These are phyloP conservation scores for Panulirus ornatus DNA, from an alignment of 1,140 invertebrate species.

Conservation along the genomic window DNA sequence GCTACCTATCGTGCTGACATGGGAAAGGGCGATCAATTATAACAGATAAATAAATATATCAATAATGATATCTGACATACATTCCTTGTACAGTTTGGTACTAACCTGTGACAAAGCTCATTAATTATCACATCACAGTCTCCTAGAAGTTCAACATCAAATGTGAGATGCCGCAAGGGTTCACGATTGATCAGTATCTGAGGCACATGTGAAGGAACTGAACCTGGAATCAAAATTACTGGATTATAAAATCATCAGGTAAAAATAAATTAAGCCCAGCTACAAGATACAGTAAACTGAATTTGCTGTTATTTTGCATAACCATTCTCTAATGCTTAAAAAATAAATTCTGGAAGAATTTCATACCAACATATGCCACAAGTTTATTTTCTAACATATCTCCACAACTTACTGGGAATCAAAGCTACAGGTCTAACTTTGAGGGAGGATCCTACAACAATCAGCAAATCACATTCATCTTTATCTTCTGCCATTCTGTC, in stretches of 20 bases:
- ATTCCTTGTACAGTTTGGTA: slow-evolving; percentile 76
- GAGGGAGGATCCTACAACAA: slow-evolving; percentile 93
- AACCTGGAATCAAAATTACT: slow-evolving; percentile 80
- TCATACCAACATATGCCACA: too few relatives aligned
- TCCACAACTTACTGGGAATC: slow-evolving; percentile 85
- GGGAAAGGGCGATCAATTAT: too few relatives aligned
- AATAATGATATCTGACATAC: too few relatives aligned
- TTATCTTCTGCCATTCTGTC: slow-evolving; percentile 89
- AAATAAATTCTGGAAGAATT: too few relatives aligned
- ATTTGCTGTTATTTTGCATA: too few relatives aligned
- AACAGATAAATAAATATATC: too few relatives aligned
- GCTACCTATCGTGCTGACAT: too few relatives aligned
- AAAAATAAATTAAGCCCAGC: too few relatives aligned
- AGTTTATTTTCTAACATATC: too few relatives aligned
- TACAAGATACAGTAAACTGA: too few relatives aligned
- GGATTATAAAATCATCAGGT: too few relatives aligned
- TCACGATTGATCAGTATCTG: slow-evolving; percentile 94
- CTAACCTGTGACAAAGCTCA: slow-evolving; percentile 87
- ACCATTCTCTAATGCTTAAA: too few relatives aligned
- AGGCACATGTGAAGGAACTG: slow-evolving; percentile 87
- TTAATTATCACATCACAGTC: slow-evolving; percentile 93
- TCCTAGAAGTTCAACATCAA: slow-evolving; percentile 93
- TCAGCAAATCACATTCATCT: slow-evolving; percentile 89
- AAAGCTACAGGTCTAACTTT: slow-evolving; percentile 93
- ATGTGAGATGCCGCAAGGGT: slow-evolving; percentile 88